Evolutionary conservation across 2,113 vertebrate species (phyloP), one percentile per base, ranked within the genome.

Genomic region (Tragelaphus scriptus): DNA sequence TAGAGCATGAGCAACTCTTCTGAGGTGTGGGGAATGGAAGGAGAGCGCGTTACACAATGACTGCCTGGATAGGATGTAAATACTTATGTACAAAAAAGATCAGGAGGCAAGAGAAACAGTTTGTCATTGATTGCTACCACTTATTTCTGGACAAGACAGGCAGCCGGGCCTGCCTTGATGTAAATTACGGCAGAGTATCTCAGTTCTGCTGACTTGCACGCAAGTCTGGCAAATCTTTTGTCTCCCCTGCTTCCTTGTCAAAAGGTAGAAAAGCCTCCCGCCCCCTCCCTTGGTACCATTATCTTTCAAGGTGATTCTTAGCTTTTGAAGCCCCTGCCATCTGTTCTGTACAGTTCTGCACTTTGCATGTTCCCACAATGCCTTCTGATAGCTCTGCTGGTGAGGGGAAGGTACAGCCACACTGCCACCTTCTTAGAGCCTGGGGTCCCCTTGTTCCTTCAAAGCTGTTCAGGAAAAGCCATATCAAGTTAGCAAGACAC

Each of bases 231-330:
- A 96, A 97, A 91, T 87, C 94, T 91, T 95, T 98, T 90, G 94
- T 95, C 94, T 95, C 86, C 81, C n/a, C 68, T 68, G 90, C 75
- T 97, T 94, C 85, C 56, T 94, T 88, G 56, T 93, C 93, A 96
- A 47, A 95, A 36, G 90, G 85, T 80, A 92, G 85, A 96, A 51
- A 86, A 88, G 71, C 68, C 40, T 86, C 86, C 77, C 44, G 36
- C 82, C 68, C 55, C 51, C 77, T 85, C 65, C 51, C 59, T 93
- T 11, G 32, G 65, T 7, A 16, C 91, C 71, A 84, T 95, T 53
- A 75, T 96, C 94, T 96, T 94, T 91, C 96, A 97, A 97, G 97
- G 93, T 97, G 93, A 97, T 91, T 94, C 77, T 71, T 47, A 49
- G 71, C 84, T 96, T 97, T 84, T 85, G 75, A 95, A 97, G 94